phyloP scores from a whole-genome alignment of 1,140 invertebrate genomes.

The Matsumurasca onukii region DNA sequence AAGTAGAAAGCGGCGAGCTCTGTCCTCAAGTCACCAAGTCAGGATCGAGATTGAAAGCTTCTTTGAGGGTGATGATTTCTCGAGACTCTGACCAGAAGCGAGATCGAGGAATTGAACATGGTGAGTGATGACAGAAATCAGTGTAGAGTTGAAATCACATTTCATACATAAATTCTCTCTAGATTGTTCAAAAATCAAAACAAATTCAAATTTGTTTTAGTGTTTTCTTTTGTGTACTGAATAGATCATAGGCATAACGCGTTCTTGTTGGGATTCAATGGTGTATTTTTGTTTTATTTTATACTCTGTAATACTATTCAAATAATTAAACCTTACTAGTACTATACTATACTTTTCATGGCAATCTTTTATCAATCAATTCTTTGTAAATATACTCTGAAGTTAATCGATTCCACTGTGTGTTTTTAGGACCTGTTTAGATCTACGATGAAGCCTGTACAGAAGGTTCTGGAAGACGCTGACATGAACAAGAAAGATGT shows the following conservation, averaged over 20 bases:
- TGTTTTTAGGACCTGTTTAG: conserved; percentile 83
- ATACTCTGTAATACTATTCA: too few relatives aligned
- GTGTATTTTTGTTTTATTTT: too few relatives aligned
- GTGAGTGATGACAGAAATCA: too few relatives aligned
- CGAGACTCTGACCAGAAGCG: conserved; percentile 97
- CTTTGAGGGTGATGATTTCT: conserved; percentile 99
- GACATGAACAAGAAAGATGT: conserved; percentile 99
- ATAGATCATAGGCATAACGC: too few relatives aligned
- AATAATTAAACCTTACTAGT: not conserved
- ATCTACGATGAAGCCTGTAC: conserved; percentile 98
- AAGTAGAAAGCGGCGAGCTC: conserved; percentile 95
- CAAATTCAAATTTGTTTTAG: too few relatives aligned
- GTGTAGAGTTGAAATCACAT: too few relatives aligned
- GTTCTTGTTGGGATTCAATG: too few relatives aligned
- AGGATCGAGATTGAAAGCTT: conserved; percentile 99
- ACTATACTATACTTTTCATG: not conserved
- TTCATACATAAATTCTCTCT: too few relatives aligned
- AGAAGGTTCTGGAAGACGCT: conserved; percentile 96
- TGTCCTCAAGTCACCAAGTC: conserved; percentile 90
- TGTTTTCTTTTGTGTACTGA: too few relatives aligned
- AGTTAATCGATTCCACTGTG: not conserved
- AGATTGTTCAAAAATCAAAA: too few relatives aligned
- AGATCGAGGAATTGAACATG: conserved; percentile 99
- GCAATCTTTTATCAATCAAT: not conserved
- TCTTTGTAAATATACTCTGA: not conserved